These are phyloP conservation scores for Zoanthus sociatus DNA, from an alignment of 92 coral and sea anemone genomes.

Conservation along the genomic window DNA sequence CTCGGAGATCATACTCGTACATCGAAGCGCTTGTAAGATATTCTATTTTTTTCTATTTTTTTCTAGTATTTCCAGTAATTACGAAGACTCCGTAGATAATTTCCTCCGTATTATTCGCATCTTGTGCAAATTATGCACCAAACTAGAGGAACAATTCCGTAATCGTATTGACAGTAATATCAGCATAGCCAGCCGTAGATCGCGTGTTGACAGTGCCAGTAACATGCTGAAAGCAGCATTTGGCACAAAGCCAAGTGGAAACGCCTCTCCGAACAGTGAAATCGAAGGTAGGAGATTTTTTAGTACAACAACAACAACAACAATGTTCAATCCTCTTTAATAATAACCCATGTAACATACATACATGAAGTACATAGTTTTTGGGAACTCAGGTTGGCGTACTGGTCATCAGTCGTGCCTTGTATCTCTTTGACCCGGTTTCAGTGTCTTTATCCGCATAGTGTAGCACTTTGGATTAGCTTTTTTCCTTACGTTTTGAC, in stretches of 20 bases:
- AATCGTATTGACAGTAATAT: slow-evolving; percentile 42
- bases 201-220: slow-evolving; percentile 63
- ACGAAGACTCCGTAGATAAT: slow-evolving; percentile 56
- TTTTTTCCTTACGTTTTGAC: too few relatives aligned
- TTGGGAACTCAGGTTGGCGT: too few relatives aligned
- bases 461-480: too few relatives aligned
- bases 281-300: slow-evolving; percentile 17
- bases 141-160: slow-evolving; percentile 33
- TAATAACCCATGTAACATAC: too few relatives aligned
- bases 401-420: too few relatives aligned
- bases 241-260: slow-evolving; percentile 56
- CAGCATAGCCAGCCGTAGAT: slow-evolving; percentile 31
- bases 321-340: too few relatives aligned
- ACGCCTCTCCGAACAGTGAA: slow-evolving; percentile 47
- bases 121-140: slow-evolving; percentile 55
- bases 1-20: background rate
- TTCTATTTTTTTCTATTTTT: background rate
- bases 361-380: too few relatives aligned
- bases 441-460: too few relatives aligned
- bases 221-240: slow-evolving; percentile 66
- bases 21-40: background rate
- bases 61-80: slow-evolving; percentile 62
- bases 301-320: too few relatives aligned
- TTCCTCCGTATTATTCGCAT: slow-evolving; percentile 57
- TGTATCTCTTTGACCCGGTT: too few relatives aligned